Base-by-base conservation (phyloP, 1,140 invertebrate genomes). In the Drosophila trapezifrons region DNA sequence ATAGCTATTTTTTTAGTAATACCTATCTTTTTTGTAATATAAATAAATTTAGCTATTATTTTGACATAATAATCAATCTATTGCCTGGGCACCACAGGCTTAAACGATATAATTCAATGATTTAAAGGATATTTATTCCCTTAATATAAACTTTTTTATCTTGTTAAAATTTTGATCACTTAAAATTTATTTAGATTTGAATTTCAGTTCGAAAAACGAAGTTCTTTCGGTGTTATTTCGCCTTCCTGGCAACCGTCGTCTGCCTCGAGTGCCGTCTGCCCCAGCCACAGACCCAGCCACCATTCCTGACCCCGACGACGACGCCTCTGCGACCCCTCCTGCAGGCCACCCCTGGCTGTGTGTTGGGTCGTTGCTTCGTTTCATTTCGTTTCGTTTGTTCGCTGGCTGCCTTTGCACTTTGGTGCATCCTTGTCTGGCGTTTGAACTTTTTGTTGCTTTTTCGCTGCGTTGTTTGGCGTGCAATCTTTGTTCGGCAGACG, bases 361-460 rank as follows among this genome's bases (percentile, higher is more conserved):
- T 47, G 55, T 25, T 57, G 40, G 64, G 57, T 80, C 58, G 62
- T 57, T 71, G 67, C 67, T 64, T 67, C 57, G 51, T 52, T 52
- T 52, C 51, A 52, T 52, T 52, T 52, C 32, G 32, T 13, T 52
- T 52, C 49, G 72, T 65, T 71, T 78, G 76, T 58, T 84, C 80
- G 80, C 79, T 80, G 78, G 81, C 82, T 86, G 82, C 82, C 82
- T 89, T 89, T 89, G 84, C 84, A 89, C 84, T 89, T 87, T 89
- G 84, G 84, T 89, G 84, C 84, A 89, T 89, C 84, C 84, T 89
- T 89, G 84, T 89, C 84, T 89, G 84, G 84, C 84, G 84, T 89
- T 89, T 89, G 84, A 89, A 89, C 84, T 87, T 87, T 89, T 87
- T 89, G 82, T 87, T 52, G 72, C 78, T 83, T 74, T 79, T 79